These are phyloP conservation scores for Microplitis deprimator DNA, from an alignment of 2,888 invertebrate species.

Conservation along the genomic window DNA sequence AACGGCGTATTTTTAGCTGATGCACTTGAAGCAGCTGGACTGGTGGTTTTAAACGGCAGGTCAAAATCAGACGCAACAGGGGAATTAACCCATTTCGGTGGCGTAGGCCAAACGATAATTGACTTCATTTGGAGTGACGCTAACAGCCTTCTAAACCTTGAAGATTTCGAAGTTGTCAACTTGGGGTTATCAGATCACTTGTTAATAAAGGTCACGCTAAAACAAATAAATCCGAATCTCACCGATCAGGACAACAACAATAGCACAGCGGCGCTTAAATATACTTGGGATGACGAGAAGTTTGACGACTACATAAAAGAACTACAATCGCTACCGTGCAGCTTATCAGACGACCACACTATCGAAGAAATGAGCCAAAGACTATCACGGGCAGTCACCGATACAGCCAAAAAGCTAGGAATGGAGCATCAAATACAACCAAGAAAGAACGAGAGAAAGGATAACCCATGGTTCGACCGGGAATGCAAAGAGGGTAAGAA, in stretches of 20 bases:
- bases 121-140: neutral
- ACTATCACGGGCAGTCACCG: neutral
- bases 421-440: neutral
- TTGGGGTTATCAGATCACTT: conserved; percentile 24
- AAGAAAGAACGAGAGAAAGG: neutral
- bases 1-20: too few species aligned
- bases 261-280: neutral
- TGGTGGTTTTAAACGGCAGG: neutral
- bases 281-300: neutral
- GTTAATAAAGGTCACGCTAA: neutral
- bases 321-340: neutral
- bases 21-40: neutral
- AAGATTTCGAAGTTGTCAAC: conserved; percentile 11
- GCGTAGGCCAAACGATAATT: neutral
- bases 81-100: neutral
- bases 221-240: neutral
- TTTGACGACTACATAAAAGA: neutral
- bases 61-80: neutral
- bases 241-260: neutral
- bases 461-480: neutral
- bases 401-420: neutral
- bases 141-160: neutral
- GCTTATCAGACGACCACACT: neutral
- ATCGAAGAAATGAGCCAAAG: neutral
- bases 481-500: neutral